These are phyloP conservation scores for Phthorimaea operculella DNA, from an alignment of 1,140 invertebrate species.

Conservation along the genomic window DNA sequence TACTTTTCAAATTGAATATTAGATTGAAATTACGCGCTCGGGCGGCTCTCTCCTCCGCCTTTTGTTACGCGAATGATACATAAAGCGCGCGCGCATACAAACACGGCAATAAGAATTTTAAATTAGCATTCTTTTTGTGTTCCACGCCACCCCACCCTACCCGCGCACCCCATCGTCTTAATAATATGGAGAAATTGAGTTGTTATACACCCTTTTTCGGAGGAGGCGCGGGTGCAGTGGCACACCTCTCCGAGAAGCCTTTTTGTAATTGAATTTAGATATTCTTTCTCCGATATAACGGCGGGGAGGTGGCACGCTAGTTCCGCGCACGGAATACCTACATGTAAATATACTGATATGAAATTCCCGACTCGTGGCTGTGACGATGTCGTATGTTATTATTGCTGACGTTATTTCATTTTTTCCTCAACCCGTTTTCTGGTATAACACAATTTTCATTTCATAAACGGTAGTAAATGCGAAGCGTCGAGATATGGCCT, in stretches of 20 bases:
- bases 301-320: conserved; percentile 46
- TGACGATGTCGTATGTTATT: conserved; percentile 29
- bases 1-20: conserved; percentile 64
- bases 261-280: conserved; percentile 67
- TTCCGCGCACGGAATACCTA: conserved; percentile 36
- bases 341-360: conserved; percentile 47
- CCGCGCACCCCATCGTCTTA: conserved; percentile 52
- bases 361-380: conserved; percentile 39
- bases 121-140: conserved; percentile 66
- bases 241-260: conserved; percentile 54
- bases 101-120: conserved; percentile 64
- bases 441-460: background rate
- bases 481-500: too few species aligned
- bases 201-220: conserved; percentile 60
- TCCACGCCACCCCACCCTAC: conserved; percentile 45
- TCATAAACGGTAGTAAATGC: background rate
- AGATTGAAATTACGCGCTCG: conserved; percentile 64
- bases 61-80: conserved; percentile 60
- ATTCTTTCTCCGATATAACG: conserved; percentile 55
- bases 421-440: conserved; percentile 9
- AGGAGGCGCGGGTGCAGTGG: conserved; percentile 58
- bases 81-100: conserved; percentile 60
- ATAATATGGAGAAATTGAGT: conserved; percentile 66
- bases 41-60: conserved; percentile 45
- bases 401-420: conserved; percentile 26